Evolutionary conservation across 2,113 vertebrate genomes (phyloP).

Genomic region (Turnix velox): DNA sequence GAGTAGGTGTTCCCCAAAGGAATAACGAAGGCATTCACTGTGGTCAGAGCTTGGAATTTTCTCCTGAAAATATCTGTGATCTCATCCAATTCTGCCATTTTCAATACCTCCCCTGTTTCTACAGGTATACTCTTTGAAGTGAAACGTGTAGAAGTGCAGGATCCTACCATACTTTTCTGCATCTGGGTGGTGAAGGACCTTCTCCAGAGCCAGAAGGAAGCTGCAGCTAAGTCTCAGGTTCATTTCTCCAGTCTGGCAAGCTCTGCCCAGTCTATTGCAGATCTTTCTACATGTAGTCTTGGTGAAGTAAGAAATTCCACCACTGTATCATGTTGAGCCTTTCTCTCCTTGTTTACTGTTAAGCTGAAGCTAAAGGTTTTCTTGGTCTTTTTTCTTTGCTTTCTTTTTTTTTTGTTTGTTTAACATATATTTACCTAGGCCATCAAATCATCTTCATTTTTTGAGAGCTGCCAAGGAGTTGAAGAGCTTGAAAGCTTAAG

Average conservation of each 20-base stretch:
- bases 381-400: neutral
- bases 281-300: neutral
- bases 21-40: neutral
- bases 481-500: conserved; percentile 79
- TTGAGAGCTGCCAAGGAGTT: conserved; percentile 66
- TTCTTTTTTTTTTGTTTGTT: neutral
- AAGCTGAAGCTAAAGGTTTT: neutral
- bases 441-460: conserved; percentile 58
- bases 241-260: conserved; percentile 61
- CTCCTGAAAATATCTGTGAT: rapidly evolving
- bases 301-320: conserved; percentile 57
- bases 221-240: conserved; percentile 49
- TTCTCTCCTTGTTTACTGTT: neutral
- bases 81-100: neutral
- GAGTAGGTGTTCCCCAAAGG: neutral
- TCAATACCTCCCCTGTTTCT: neutral
- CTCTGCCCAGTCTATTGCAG: conserved; percentile 41
- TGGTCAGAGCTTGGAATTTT: neutral
- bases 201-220: conserved; percentile 68
- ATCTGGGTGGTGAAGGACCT: conserved; percentile 84
- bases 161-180: conserved; percentile 76
- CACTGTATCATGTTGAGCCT: neutral
- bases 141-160: conserved; percentile 66
- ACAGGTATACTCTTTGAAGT: conserved; percentile 85
- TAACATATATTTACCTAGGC: conserved; percentile 63